Base-by-base conservation (phyloP, 2,797 vertebrate species). In the Pipistrellus nathusii region DNA sequence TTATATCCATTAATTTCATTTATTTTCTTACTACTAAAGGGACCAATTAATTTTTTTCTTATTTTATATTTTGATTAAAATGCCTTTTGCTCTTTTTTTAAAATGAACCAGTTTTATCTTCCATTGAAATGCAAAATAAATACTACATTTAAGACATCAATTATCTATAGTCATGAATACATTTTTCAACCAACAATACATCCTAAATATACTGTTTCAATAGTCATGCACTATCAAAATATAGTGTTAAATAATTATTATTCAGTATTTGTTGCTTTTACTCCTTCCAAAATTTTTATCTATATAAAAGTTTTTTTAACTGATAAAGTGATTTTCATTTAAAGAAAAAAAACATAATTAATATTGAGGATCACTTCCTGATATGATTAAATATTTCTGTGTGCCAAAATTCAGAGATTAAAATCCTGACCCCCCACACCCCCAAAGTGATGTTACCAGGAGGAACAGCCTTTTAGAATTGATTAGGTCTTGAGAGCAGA, bases 61-160 rank as follows among this genome's bases (percentile, higher is more conserved):
- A 55, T 30, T 89, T 87, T 88, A 51, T 82, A 88, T 66, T 85
- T 92, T 78, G 3, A 88, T 88, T 95, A 53, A 78, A 64, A 69
- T 32, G 11, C 0, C 6, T 88, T 96, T 85, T 69, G n/a, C 21
- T 80, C 4, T 27, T 21, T 85, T 35, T 35, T 71, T 53, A 85
- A 76, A 86, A 68, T 80, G 55, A 51, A 86, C 69, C 21, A 38
- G 5, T 48, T 82, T 83, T 95, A 35, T 1, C 8, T 76, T 68
- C 23, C 3, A 62, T 88, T 68, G 17, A 53, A 32, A 51, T 83
- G 18, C 2, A 93, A 84, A 78, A 85, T 27, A 51, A 92, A 69
- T 3, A 94, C 38, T n/a, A 55, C 6, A 75, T 30, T 62, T 6
- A 81, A 80, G 57, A 55, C 11, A 57, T 82, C 48, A 77, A 59